Evolutionary conservation across 1,140 invertebrate genomes (phyloP).

Genomic region (Manduca sexta): DNA sequence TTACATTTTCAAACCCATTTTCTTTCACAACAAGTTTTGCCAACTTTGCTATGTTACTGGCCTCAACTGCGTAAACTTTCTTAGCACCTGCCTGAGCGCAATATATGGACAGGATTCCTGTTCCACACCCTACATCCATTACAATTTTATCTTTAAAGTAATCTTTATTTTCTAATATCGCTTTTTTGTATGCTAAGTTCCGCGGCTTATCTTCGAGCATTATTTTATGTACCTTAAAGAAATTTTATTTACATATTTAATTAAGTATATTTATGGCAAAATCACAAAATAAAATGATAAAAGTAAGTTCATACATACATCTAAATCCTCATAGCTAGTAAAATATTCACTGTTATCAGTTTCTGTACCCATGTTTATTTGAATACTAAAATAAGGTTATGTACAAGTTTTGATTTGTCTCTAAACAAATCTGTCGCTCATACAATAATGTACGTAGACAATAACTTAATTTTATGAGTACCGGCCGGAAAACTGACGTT

Average conservation of each 20-base stretch:
- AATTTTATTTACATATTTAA: background rate
- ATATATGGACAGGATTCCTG: constrained; percentile 97
- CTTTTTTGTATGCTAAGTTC: constrained; percentile 87
- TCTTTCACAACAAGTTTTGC: constrained; percentile 90
- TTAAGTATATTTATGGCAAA: background rate
- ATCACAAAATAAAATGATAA: background rate
- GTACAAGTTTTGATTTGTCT: too few species aligned
- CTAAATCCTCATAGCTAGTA: constrained; percentile 73
- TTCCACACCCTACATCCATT: constrained; percentile 97
- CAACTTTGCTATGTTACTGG: constrained; percentile 90
- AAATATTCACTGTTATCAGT: constrained; percentile 53
- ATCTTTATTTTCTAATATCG: constrained; percentile 83
- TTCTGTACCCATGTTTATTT: constrained; percentile 27
- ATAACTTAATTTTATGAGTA: too few species aligned
- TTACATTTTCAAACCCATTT: constrained; percentile 73
- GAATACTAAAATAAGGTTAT: background rate
- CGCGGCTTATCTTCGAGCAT: constrained; percentile 88
- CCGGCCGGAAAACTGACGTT: too few species aligned
- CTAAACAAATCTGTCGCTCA: too few species aligned
- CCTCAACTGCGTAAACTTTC: constrained; percentile 95
- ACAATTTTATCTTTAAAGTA: constrained; percentile 84
- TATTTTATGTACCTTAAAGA: constrained; percentile 80
- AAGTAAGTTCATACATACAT: constrained; percentile 31
- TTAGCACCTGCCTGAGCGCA: constrained; percentile 94
- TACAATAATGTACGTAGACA: too few species aligned